Evolutionary conservation across 2,113 vertebrate species (phyloP), one percentile per base, ranked within the genome.

Genomic region (Rousettus leschenaultii): DNA sequence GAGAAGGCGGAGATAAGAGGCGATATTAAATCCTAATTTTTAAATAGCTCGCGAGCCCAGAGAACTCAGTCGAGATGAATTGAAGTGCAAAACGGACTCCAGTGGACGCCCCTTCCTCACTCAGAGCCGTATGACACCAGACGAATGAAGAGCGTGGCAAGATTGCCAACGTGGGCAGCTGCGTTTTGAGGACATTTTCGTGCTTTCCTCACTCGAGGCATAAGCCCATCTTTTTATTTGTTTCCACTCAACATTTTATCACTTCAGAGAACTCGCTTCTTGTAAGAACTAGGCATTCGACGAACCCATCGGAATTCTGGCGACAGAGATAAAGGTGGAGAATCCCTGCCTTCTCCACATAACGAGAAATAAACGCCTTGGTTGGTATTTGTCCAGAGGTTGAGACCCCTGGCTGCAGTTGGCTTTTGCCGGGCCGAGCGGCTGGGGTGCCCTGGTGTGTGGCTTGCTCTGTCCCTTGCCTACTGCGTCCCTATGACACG

Each of bases 401-500:
- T 21, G 30, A 48, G 59, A 18, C 3, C 9, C 6, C 10, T 0
- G 51, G 57, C n/a, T 74, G 24, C 7, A 0, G 1, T 1, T 24
- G 43, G n/a, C 11, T 71, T 71, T 85, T 65, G 16, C 38, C 51
- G 6, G 16, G 43, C 6, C 0, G 4, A 59, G 68, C 21, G 12
- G 24, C 74, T 71, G 28, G 12, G 2, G 9, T 13, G 35, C 19
- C 16, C 30, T 5, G 33, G 18, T 55, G 30, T 14, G 24, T 40
- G 51, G 40, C 30, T 78, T 22, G 9, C 51, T 59, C 26, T 35
- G 26, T 65, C 16, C n/a, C 75, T 19, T 13, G 0, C 24, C 33
- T 7, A 53, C 75, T 30, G 15, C 2, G 2, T 75, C n/a, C 26
- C 30, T 2, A 1, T 30, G 22, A 86, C 33, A 8, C 40, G 11